Conservation (phyloP, 2,797 vertebrate genomes). For the Phrynocephalus vlangalii region DNA sequence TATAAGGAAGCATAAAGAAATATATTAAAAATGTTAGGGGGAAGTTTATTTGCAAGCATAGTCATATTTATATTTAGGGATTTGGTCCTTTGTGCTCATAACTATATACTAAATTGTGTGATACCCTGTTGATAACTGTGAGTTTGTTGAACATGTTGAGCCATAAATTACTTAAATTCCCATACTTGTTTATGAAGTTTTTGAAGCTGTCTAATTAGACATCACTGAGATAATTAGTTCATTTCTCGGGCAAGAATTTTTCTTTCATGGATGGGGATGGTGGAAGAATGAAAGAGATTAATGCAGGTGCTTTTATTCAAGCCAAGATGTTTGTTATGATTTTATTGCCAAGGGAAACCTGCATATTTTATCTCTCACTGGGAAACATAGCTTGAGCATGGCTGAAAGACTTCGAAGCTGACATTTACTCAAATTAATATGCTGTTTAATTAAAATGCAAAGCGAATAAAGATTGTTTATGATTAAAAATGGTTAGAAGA, state of each 20-base stretch:
- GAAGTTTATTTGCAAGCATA: not conserved
- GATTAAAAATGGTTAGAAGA: not conserved
- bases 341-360: not conserved
- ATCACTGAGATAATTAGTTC: slow-evolving; percentile 8
- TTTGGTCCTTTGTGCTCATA: not conserved
- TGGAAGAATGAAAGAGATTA: not conserved
- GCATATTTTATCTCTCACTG: not conserved
- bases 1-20: too few relatives aligned
- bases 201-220: slow-evolving; percentile 23
- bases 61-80: not conserved
- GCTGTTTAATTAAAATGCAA: not conserved
- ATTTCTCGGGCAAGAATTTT: slow-evolving; percentile 6
- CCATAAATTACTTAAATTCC: slow-evolving; percentile 23
- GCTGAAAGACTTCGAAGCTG: not conserved
- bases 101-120: not conserved
- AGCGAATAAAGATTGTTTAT: not conserved
- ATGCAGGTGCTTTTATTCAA: slow-evolving; percentile 22
- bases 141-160: not conserved
- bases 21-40: too few relatives aligned
- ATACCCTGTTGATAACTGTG: not conserved
- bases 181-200: slow-evolving; percentile 23
- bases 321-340: not conserved
- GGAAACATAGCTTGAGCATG: not conserved
- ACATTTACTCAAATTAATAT: slow-evolving; percentile 4
- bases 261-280: not conserved